Evolutionary conservation across 2,888 invertebrate genomes (phyloP).

Genomic region (Blomia tropicalis): DNA sequence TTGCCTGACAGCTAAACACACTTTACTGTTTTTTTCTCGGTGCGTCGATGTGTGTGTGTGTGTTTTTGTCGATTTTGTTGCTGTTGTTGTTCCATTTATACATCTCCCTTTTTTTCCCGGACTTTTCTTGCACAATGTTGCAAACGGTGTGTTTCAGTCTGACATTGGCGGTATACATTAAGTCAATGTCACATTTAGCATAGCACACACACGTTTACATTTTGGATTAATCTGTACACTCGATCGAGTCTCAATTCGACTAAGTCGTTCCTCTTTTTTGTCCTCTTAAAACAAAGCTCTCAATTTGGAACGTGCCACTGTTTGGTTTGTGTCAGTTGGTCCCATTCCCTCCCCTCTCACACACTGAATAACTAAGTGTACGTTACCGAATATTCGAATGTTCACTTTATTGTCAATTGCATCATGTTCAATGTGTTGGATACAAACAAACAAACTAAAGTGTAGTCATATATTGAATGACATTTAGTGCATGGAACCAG

Average conservation of each 20-base stretch:
- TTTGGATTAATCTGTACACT: constrained; percentile 7
- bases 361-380: too few relatives aligned
- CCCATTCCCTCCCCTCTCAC: too few relatives aligned
- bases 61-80: background rate
- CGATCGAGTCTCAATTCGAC: background rate
- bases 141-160: background rate
- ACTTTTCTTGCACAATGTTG: background rate
- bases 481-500: too few relatives aligned
- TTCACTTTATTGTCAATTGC: too few relatives aligned
- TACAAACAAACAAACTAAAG: too few relatives aligned
- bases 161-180: background rate
- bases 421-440: too few relatives aligned
- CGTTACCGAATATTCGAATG: too few relatives aligned
- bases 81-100: background rate
- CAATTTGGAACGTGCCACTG: constrained; percentile 1
- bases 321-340: too few relatives aligned
- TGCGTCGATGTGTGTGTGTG: background rate
- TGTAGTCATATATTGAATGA: too few relatives aligned
- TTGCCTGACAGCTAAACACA: too few relatives aligned
- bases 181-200: background rate
- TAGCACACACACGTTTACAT: constrained; percentile 15
- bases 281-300: constrained; percentile 5
- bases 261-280: background rate
- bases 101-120: background rate
- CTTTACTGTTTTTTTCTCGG: too few relatives aligned